Percentiles rank a stretch among this genome's conserved stretches.
Conservation (phyloP, 2,888 invertebrate species). For the Oscheius sp. region DNA sequence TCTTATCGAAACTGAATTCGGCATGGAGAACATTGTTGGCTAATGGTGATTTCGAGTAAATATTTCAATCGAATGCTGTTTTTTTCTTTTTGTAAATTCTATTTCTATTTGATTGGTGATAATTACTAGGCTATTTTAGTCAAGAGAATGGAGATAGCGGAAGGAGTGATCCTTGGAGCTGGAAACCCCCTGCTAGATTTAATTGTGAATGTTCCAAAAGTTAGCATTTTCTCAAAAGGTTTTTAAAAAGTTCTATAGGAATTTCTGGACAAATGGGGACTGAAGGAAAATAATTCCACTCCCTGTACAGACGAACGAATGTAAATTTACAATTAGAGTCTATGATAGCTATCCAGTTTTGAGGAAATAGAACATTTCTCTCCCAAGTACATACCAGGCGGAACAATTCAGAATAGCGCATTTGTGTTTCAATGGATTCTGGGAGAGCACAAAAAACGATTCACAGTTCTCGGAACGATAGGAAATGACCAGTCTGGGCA, state of each 20-base stretch:
- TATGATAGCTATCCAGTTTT: constrained; percentile 72
- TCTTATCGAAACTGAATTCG: constrained; percentile 2
- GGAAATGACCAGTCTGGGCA: constrained; percentile 87
- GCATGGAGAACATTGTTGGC: neutral
- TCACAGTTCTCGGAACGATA: constrained; percentile 84
- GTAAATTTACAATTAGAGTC: constrained; percentile 71
- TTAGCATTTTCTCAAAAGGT: neutral
- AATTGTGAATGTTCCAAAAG: constrained; percentile 72
- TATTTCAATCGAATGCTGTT: neutral
- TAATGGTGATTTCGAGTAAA: neutral
- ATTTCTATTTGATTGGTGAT: neutral
- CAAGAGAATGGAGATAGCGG: neutral
- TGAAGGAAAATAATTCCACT: constrained; percentile 90
- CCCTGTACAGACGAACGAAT: constrained; percentile 87
- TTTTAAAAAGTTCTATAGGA: constrained; percentile 72
- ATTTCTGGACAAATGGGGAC: constrained; percentile 84
- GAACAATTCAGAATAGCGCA: constrained; percentile 90
- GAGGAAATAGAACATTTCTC: constrained; percentile 82
- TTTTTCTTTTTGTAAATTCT: neutral
- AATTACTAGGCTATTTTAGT: too few relatives aligned
- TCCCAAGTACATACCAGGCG: constrained; percentile 91
- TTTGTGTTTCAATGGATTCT: constrained; percentile 78
- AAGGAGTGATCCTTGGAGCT: constrained; percentile 82
- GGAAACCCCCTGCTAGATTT: constrained; percentile 96
- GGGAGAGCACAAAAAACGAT: neutral